Percentiles rank a stretch among this genome's conserved stretches.
Conservation (phyloP, 2,888 invertebrate species). For the Didymodactylos carnosus region DNA sequence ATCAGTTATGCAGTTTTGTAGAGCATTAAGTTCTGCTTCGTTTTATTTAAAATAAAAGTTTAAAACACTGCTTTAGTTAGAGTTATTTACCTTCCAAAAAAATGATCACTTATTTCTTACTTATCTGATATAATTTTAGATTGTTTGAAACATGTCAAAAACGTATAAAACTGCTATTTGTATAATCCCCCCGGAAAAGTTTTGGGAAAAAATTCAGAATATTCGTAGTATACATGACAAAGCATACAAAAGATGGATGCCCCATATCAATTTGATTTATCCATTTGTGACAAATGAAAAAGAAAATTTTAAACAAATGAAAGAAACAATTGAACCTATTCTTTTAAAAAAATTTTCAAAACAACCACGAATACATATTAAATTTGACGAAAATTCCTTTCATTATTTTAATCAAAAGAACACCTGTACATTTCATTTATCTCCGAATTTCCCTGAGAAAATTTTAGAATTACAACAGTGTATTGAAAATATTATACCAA, state of each 20-base stretch:
- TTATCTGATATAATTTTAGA: too few species aligned
- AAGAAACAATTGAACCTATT: background rate
- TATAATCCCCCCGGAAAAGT: slow-evolving; percentile 1
- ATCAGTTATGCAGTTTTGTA: too few species aligned
- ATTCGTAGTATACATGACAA: background rate
- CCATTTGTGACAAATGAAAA: background rate
- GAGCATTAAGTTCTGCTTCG: too few species aligned
- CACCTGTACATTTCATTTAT: background rate
- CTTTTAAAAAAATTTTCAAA: background rate
- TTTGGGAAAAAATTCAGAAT: slow-evolving; percentile 4
- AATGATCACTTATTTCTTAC: too few species aligned
- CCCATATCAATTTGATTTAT: slow-evolving; percentile 12
- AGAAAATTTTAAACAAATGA: background rate
- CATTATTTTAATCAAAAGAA: background rate
- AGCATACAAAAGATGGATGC: slow-evolving; percentile 3
- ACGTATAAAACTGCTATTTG: slow-evolving; percentile 9
- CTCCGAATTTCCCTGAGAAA: background rate
- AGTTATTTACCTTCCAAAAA: too few species aligned
- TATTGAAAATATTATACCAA: background rate
- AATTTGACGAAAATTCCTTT: background rate
- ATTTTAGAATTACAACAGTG: slow-evolving; percentile 1
- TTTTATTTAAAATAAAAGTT: too few species aligned
- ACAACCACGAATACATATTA: background rate
- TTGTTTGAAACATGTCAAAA: too few species aligned
- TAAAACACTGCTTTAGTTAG: too few species aligned